A percentile compares a stretch with the other conserved stretches of the same genome.
These are phyloP conservation scores for Drosophila chauvacae DNA, from an alignment of 1,140 invertebrate genomes.

Conservation along the genomic window DNA sequence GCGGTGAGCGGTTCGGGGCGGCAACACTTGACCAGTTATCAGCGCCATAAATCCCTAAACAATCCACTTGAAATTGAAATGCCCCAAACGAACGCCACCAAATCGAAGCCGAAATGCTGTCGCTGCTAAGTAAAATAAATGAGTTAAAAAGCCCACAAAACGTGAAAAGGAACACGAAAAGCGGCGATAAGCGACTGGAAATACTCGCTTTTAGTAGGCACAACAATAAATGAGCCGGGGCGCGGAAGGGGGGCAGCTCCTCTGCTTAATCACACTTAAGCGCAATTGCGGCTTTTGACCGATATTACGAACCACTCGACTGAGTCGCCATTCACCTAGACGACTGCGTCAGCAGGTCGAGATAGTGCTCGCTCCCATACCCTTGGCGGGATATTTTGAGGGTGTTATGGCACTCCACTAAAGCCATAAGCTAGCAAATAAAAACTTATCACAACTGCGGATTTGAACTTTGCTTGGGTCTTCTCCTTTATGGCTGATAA, in stretches of 20 bases:
- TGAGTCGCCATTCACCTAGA: constrained; percentile 55
- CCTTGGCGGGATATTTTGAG: not conserved
- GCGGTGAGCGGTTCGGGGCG: not conserved
- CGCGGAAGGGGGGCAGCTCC: constrained; percentile 16
- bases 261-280: constrained; percentile 75
- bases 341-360: constrained; percentile 31
- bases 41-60: constrained; percentile 78
- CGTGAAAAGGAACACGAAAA: constrained; percentile 25
- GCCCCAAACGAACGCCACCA: constrained; percentile 31
- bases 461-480: not conserved
- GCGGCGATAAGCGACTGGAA: constrained; percentile 56
- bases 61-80: constrained; percentile 73
- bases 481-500: not conserved
- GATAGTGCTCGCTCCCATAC: constrained; percentile 41
- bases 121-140: constrained; percentile 69
- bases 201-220: constrained; percentile 52
- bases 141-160: constrained; percentile 65
- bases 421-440: constrained; percentile 7
- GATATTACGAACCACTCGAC: constrained; percentile 64
- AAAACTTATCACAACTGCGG: constrained; percentile 8
- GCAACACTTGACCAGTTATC: constrained; percentile 77
- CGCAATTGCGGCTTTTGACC: constrained; percentile 80
- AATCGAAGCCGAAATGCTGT: constrained; percentile 41
- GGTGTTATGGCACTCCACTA: constrained; percentile 8
- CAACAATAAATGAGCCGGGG: constrained; percentile 24